These are phyloP conservation scores for Hyperoodon ampullatus DNA, from an alignment of 2,113 vertebrate genomes.

Conservation along the genomic window DNA sequence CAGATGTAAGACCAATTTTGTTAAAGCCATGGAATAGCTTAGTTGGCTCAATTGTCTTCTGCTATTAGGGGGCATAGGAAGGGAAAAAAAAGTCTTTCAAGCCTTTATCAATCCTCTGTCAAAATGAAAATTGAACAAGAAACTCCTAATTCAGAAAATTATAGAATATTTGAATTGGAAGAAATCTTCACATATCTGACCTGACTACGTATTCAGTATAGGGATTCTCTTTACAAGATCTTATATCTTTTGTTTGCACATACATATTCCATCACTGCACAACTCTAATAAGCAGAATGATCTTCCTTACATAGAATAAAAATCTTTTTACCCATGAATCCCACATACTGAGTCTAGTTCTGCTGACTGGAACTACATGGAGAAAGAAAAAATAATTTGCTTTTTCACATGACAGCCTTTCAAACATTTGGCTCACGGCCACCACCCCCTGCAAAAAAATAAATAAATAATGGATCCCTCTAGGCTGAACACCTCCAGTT, in stretches of 20 bases:
- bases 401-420: constrained; percentile 19
- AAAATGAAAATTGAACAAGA: constrained; percentile 43
- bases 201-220: not conserved
- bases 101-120: not conserved
- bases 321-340: constrained; percentile 2
- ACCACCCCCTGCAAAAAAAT: not conserved
- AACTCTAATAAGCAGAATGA: not conserved
- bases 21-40: not conserved
- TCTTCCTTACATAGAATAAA: constrained; percentile 5
- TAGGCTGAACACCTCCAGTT: not conserved
- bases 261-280: not conserved
- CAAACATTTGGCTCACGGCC: not conserved
- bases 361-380: not conserved
- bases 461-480: not conserved
- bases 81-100: not conserved
- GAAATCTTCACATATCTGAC: not conserved
- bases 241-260: not conserved
- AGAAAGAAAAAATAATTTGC: constrained; percentile 6
- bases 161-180: not conserved
- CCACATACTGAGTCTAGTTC: not conserved
- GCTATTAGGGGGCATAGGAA: not conserved
- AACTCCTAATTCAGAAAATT: not conserved
- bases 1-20: not conserved
- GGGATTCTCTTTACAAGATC: not conserved
- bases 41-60: not conserved